phyloP scores from a whole-genome alignment of 2,888 invertebrate genomes.

The Drosophila diplacantha region DNA sequence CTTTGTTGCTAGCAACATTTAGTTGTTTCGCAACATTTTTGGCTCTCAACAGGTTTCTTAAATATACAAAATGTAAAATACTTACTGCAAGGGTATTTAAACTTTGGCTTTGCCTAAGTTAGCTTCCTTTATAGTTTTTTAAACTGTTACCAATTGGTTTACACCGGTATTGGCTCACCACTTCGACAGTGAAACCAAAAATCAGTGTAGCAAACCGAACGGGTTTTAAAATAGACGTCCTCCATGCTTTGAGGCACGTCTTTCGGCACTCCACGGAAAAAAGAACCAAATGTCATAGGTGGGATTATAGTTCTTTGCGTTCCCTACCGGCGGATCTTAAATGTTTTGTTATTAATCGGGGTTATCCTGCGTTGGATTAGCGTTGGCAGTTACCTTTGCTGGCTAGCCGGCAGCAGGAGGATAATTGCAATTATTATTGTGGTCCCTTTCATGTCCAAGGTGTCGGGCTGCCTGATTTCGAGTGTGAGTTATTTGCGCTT shows the following conservation, averaged over 20 bases:
- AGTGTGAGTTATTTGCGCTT: slow-evolving; percentile 30
- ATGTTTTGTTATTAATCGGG: slow-evolving; percentile 10
- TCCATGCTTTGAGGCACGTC: slow-evolving; percentile 21
- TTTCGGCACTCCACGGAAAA: slow-evolving; percentile 47
- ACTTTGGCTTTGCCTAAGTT: too few relatives aligned
- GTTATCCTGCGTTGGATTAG: background rate
- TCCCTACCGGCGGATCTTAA: background rate
- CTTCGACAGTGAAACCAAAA: slow-evolving; percentile 47
- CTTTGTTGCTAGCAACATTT: too few relatives aligned
- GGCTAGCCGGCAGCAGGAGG: slow-evolving; percentile 25
- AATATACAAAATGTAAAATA: too few relatives aligned
- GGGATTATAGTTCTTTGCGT: slow-evolving; percentile 47
- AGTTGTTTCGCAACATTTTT: too few relatives aligned
- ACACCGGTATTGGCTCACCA: background rate
- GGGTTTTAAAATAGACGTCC: slow-evolving; percentile 39
- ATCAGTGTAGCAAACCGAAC: slow-evolving; percentile 37
- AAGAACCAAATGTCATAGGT: slow-evolving; percentile 65
- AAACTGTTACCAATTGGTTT: background rate
- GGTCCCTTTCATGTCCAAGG: slow-evolving; percentile 27
- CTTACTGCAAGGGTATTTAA: too few relatives aligned
- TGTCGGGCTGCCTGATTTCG: slow-evolving; percentile 36
- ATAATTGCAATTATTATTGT: slow-evolving; percentile 29
- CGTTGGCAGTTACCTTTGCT: slow-evolving; percentile 22
- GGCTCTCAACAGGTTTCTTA: too few relatives aligned
- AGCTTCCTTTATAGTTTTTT: too few relatives aligned